These are phyloP conservation scores for Hycleus phaleratus DNA, from an alignment of 1,140 invertebrate species.

Conservation along the genomic window DNA sequence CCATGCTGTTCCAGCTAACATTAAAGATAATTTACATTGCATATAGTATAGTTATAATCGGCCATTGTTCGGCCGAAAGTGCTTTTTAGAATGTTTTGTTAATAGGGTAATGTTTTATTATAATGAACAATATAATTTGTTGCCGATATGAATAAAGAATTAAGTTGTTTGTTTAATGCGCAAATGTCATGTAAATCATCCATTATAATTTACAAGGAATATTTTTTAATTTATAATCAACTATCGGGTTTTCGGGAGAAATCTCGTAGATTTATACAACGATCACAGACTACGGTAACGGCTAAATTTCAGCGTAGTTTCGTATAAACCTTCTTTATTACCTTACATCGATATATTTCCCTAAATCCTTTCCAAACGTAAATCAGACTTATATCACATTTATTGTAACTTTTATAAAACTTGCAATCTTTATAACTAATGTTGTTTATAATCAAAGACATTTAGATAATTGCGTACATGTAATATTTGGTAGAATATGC, in stretches of 20 bases:
- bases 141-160: constrained; percentile 15
- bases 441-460: too few species aligned
- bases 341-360: constrained; percentile 31
- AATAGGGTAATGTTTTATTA: constrained; percentile 13
- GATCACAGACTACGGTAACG: constrained; percentile 24
- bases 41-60: constrained; percentile 21
- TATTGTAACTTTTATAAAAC: neutral
- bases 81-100: constrained; percentile 22
- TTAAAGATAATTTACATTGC: constrained; percentile 29
- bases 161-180: constrained; percentile 18
- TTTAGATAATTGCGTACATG: too few species aligned
- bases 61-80: constrained; percentile 18
- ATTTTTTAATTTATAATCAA: too few species aligned
- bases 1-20: constrained; percentile 18
- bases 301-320: constrained; percentile 32
- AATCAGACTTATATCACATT: too few species aligned
- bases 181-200: constrained; percentile 16
- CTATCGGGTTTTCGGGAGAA: neutral
- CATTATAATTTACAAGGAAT: constrained; percentile 9
- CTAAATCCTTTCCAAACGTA: constrained; percentile 22
- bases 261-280: constrained; percentile 29
- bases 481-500: constrained; percentile 8
- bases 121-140: constrained; percentile 15
- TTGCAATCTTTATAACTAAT: too few species aligned
- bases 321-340: constrained; percentile 34